Evolutionary conservation across 2,113 vertebrate genomes (phyloP).

Genomic region (Ptilorrhoa leucosticta): DNA sequence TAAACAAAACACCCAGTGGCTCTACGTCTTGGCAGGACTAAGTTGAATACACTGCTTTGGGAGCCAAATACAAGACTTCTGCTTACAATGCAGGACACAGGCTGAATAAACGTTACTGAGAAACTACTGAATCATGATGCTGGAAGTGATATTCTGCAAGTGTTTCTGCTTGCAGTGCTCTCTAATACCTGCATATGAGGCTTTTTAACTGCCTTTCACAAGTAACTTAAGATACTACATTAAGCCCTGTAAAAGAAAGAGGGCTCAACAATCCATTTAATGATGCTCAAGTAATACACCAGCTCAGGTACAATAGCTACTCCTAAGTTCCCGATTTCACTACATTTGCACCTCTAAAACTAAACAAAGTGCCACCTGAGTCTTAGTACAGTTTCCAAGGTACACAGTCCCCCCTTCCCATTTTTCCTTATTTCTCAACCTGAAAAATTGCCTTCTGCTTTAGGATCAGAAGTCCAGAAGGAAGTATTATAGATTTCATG

Average conservation of each 20-base stretch:
- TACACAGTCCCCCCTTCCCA: rapidly evolving
- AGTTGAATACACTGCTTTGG: not conserved
- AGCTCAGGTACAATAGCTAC: not conserved
- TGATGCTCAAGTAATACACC: not conserved
- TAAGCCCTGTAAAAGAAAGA: not conserved
- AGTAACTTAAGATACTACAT: not conserved
- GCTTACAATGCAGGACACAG: not conserved
- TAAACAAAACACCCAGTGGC: not conserved
- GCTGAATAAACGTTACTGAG: not conserved
- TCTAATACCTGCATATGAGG: not conserved
- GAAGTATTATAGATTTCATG: not conserved
- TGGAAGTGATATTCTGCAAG: not conserved
- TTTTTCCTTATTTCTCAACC: not conserved
- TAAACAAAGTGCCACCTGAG: not conserved
- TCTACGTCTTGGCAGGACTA: not conserved
- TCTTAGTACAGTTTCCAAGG: not conserved
- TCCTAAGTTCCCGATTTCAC: not conserved
- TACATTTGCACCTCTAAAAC: not conserved
- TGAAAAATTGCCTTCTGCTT: not conserved
- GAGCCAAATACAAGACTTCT: not conserved
- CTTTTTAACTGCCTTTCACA: not conserved
- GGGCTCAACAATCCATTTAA: not conserved
- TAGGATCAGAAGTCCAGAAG: not conserved
- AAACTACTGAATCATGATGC: not conserved
- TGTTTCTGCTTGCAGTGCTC: not conserved